A percentile compares a stretch with the other conserved stretches of the same genome.
Evolutionary conservation across 2,797 vertebrate species (phyloP).

Genomic region (Microchirus variegatus): DNA sequence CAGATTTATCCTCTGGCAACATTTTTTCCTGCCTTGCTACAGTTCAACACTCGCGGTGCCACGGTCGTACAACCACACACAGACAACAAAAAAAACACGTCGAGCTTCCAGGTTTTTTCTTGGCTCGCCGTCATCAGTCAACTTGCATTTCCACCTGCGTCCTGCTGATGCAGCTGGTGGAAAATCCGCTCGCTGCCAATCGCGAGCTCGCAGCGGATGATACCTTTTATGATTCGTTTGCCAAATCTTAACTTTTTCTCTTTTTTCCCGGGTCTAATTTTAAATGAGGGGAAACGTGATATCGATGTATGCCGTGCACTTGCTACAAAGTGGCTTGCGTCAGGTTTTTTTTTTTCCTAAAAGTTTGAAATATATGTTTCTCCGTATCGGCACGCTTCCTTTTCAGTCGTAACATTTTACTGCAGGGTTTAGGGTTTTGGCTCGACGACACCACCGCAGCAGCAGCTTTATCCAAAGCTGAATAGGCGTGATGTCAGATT

Average conservation of each 20-base stretch:
- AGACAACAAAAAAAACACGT: constrained; percentile 18
- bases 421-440: constrained; percentile 27
- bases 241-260: constrained; percentile 53
- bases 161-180: constrained; percentile 74
- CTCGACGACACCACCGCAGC: constrained; percentile 12
- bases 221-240: constrained; percentile 54
- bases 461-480: constrained; percentile 29
- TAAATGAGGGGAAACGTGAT: constrained; percentile 18
- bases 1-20: not conserved
- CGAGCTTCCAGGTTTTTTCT: constrained; percentile 58
- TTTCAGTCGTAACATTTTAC: constrained; percentile 42
- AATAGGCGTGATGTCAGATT: constrained; percentile 33
- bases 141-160: constrained; percentile 71
- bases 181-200: constrained; percentile 53
- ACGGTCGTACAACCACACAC: constrained; percentile 41
- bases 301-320: not conserved
- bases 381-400: constrained; percentile 17
- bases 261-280: constrained; percentile 44
- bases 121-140: constrained; percentile 57
- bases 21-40: constrained; percentile 19
- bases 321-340: constrained; percentile 10
- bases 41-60: constrained; percentile 28
- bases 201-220: constrained; percentile 48
- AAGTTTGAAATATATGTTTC: constrained; percentile 8
- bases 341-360: constrained; percentile 14